Conservation (phyloP, 2,113 vertebrate species). For the Xenopus borealis region DNA sequence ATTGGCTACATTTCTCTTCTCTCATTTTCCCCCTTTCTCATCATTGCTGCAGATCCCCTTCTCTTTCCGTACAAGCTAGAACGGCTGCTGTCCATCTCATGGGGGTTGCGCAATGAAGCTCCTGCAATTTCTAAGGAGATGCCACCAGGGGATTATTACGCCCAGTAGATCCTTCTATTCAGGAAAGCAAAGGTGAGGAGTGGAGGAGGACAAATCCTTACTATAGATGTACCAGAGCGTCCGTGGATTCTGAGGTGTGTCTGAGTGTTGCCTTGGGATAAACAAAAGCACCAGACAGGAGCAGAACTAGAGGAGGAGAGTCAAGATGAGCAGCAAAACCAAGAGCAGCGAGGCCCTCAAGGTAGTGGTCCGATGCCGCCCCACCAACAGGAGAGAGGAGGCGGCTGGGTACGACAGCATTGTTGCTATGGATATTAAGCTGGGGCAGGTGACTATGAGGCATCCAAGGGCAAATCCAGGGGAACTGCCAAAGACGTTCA, state of each 20-base stretch:
- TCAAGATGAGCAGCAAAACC: slow-evolving; percentile 64
- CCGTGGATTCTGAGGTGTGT: not conserved
- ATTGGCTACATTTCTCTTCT: no score
- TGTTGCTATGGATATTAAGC: slow-evolving; percentile 78
- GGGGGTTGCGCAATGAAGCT: not conserved
- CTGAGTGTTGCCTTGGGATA: slow-evolving; percentile 11
- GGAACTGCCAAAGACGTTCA: slow-evolving; percentile 87
- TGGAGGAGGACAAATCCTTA: not conserved
- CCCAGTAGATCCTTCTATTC: slow-evolving; percentile 7
- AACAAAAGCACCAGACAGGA: not conserved
- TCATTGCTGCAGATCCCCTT: not conserved
- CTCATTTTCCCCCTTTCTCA: no score
- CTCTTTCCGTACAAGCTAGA: not conserved
- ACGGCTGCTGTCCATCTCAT: not conserved
- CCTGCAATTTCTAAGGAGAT: not conserved
- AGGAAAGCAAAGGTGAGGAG: slow-evolving; percentile 2
- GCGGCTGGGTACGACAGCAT: slow-evolving; percentile 70
- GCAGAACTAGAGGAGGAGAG: not conserved
- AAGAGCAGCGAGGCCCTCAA: slow-evolving; percentile 80
- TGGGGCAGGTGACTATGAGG: slow-evolving; percentile 86
- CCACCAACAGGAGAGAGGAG: slow-evolving; percentile 79
- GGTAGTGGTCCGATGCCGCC: slow-evolving; percentile 94
- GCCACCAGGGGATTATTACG: slow-evolving; percentile 12
- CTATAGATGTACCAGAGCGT: not conserved
- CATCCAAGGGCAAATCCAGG: slow-evolving; percentile 78